These are phyloP conservation scores for Neoascia interrupta DNA, from an alignment of 2,888 invertebrate species.

Conservation along the genomic window DNA sequence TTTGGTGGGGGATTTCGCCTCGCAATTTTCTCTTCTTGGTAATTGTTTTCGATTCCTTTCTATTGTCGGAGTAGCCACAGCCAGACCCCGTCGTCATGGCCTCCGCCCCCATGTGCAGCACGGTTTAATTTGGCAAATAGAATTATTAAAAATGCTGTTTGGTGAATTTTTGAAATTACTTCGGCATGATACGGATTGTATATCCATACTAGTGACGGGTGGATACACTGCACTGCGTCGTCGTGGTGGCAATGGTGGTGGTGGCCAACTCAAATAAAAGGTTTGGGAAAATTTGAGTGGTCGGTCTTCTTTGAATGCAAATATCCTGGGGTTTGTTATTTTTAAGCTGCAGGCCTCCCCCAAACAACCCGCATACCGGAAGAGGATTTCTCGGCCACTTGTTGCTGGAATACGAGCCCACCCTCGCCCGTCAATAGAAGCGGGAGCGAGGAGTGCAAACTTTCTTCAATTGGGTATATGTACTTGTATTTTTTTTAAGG, in stretches of 20 bases:
- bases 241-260: no score
- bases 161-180: constrained; percentile 67
- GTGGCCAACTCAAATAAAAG: constrained; percentile 41
- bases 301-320: constrained; percentile 54
- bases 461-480: background rate
- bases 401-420: constrained; percentile 30
- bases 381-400: constrained; percentile 58
- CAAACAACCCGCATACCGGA: constrained; percentile 41
- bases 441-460: background rate
- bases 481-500: background rate
- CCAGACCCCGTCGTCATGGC: background rate
- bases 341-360: constrained; percentile 37
- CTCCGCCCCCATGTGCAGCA: constrained; percentile 19
- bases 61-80: constrained; percentile 14
- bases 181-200: constrained; percentile 33
- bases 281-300: constrained; percentile 59
- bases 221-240: constrained; percentile 44
- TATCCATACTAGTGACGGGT: constrained; percentile 1
- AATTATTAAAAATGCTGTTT: constrained; percentile 71
- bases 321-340: constrained; percentile 47
- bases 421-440: background rate
- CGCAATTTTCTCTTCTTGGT: constrained; percentile 13
- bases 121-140: constrained; percentile 70
- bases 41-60: constrained; percentile 57
- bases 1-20: constrained; percentile 34